Evolutionary conservation across 2,888 invertebrate species (phyloP).

Genomic region (Gnatocerus cornutus): DNA sequence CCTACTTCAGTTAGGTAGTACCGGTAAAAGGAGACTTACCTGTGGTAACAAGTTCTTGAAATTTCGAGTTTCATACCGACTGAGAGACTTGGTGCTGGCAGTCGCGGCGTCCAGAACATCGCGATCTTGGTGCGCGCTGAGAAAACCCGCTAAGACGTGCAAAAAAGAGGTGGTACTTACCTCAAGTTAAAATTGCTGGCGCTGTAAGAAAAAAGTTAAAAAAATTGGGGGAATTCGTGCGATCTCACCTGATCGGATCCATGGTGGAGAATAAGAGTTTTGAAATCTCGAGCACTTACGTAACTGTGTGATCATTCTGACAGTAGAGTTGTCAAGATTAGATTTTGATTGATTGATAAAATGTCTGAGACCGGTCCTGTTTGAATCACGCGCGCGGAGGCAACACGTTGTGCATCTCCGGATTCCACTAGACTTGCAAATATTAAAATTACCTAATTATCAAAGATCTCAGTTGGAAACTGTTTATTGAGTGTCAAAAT

Average conservation of each 20-base stretch:
- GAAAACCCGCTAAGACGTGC: too few species aligned
- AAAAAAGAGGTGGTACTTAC: too few species aligned
- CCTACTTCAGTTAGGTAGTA: background rate
- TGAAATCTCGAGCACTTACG: too few species aligned
- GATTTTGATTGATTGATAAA: background rate
- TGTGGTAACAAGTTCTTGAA: constrained; percentile 34
- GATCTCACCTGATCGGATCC: constrained; percentile 29
- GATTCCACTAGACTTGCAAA: background rate
- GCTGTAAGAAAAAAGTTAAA: constrained; percentile 10
- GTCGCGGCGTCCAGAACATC: background rate
- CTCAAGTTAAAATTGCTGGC: constrained; percentile 25
- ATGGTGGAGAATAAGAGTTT: background rate
- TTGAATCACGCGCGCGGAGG: background rate
- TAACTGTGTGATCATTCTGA: too few species aligned
- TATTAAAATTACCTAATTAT: too few species aligned
- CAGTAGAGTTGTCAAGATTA: background rate
- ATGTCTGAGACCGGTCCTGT: constrained; percentile 3
- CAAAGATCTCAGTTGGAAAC: too few species aligned
- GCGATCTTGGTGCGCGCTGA: background rate
- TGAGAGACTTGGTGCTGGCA: constrained; percentile 29
- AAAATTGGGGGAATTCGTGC: background rate
- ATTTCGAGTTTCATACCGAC: constrained; percentile 22
- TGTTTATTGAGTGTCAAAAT: too few species aligned
- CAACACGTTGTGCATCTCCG: constrained; percentile 15
- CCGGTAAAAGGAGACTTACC: constrained; percentile 9